phyloP scores from a whole-genome alignment of 2,113 vertebrate genomes.

The Clarias batrachus region DNA sequence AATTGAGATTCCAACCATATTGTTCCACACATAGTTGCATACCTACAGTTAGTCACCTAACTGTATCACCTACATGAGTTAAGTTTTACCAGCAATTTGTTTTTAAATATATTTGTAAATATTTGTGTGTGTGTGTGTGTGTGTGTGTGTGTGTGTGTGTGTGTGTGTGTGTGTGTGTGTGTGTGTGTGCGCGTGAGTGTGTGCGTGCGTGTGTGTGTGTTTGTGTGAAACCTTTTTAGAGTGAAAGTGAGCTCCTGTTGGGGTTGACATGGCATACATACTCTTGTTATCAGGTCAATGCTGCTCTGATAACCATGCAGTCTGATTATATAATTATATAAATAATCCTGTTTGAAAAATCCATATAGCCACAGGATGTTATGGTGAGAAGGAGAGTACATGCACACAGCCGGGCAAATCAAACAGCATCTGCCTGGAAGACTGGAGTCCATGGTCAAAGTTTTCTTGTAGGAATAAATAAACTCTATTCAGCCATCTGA shows the following conservation, averaged over 20 bases:
- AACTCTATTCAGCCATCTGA: conserved; percentile 22
- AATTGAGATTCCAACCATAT: too few relatives aligned
- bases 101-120: not conserved
- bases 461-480: conserved; percentile 26
- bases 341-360: conserved; percentile 67
- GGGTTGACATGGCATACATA: conserved; percentile 35
- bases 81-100: not conserved
- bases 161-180: not conserved
- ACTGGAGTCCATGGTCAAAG: conserved; percentile 5
- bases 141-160: not conserved
- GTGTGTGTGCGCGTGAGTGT: not conserved
- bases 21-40: too few relatives aligned
- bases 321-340: conserved; percentile 59
- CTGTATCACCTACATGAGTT: not conserved
- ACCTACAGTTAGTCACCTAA: not conserved
- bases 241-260: not conserved
- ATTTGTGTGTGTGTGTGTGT: not conserved
- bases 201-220: conserved; percentile 33
- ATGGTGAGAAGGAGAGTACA: conserved; percentile 70
- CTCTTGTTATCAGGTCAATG: conserved; percentile 66
- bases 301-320: conserved; percentile 14
- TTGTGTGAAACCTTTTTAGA: conserved; percentile 2
- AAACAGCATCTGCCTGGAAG: conserved; percentile 50
- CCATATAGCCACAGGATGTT: conserved; percentile 74
- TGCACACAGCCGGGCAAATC: conserved; percentile 78